phyloP scores from a whole-genome alignment of 2,888 invertebrate genomes.

The Torymus aiolomorphi region DNA sequence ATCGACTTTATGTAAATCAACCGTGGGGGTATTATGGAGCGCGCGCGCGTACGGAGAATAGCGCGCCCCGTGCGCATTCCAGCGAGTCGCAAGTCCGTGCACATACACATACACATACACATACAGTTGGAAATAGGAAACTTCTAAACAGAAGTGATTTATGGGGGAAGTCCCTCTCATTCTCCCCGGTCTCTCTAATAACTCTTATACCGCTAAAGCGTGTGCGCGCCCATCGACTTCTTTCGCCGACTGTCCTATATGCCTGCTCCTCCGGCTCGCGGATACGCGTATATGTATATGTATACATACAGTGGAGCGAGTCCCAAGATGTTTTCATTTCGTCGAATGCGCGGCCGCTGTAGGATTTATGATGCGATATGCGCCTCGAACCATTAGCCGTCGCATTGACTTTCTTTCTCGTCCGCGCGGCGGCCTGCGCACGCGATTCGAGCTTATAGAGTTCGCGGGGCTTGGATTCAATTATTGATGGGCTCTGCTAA shows the following conservation, averaged over 20 bases:
- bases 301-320: too few species aligned
- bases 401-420: too few species aligned
- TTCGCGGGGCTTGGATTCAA: not conserved
- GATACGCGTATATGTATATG: too few species aligned
- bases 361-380: too few species aligned
- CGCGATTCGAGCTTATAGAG: constrained; percentile 1
- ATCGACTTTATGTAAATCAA: constrained; percentile 37
- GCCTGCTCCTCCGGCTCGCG: too few species aligned
- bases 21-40: too few species aligned
- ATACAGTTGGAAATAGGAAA: not conserved
- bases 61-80: constrained; percentile 14
- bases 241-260: not conserved
- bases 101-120: not conserved
- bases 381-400: too few species aligned
- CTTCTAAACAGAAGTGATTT: constrained; percentile 23
- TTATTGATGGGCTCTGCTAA: not conserved
- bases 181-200: not conserved
- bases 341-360: too few species aligned
- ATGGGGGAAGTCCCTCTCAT: not conserved
- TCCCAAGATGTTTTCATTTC: too few species aligned
- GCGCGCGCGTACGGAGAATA: too few species aligned
- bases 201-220: not conserved
- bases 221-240: not conserved
- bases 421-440: not conserved
- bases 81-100: not conserved